Base-by-base conservation (phyloP, 2,113 vertebrate genomes). In the Panthera tigris region DNA sequence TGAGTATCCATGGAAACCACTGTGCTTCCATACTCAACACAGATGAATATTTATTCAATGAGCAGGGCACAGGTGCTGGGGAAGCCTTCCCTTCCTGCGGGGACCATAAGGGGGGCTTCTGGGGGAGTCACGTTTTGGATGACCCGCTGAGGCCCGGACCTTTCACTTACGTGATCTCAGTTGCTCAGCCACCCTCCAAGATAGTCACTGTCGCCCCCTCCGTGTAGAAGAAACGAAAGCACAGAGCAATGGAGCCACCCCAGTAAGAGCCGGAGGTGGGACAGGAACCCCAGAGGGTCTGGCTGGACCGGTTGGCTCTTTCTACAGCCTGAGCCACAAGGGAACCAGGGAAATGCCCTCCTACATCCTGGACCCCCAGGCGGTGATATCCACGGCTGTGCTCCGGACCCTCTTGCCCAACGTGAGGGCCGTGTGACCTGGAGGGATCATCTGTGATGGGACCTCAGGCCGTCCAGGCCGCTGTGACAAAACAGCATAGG, bases 1-100 rank as follows among this genome's bases (percentile, higher is more conserved):
- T 25, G 36, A 31, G 95, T 98, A 89, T 93, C 97, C 97, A 91
- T 96, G 95, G 97, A 94, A 96, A 97, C 97, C 25, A 25, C 48
- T 6, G 79, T 16, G 21, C 86, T 83, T 3, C 6, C 92, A 63
- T 33, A 18, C 86, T 76, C 65, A 0, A 69, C 55, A 41, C 52
- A 14, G 45, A 94, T 45, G 66, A 96, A 71, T 94, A 71, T 81
- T 95, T 88, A 97, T 89, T 95, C 94, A 80, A 81, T 95, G 91
- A 97, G 63, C 57, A 13, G 68, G 71, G 89, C 48, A 7, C 0
- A 0, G 39, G 88, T 61, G 73, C 66, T 13, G 33, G 78, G 65
- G 74, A 57, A 45, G 45, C 57, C 41, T 19, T 33, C 65, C 89
- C 89, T 57, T 82, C 73, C 65, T 33, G 21, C 31, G 0, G 10